Base-by-base conservation (phyloP, 2,797 vertebrate species). In the Enteromius afrohamiltoni region DNA sequence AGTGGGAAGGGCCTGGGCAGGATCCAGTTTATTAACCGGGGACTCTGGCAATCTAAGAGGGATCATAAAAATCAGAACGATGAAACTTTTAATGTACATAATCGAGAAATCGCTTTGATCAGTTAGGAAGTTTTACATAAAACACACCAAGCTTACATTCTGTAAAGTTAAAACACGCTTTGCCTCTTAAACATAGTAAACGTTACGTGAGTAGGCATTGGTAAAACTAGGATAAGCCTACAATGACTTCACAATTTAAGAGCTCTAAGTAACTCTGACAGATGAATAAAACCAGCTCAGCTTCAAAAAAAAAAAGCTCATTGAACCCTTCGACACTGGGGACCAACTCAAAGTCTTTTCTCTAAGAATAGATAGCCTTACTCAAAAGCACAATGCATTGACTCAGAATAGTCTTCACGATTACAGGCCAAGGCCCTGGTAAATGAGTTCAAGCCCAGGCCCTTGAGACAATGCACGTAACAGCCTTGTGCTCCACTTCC, bases 21-120 rank as follows among this genome's bases (percentile, higher is more conserved):
- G 85, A 89, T 86, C 83, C 85, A 85, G 89, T 88, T 87, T 88
- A 88, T 89, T 88, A 89, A 87, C 87, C 78, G 82, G 89, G 85
- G 88, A 90, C 77, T 84, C 47, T 29, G 26, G 88, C 82, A 86
- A 88, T 87, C 76, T 83, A 74, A 87, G 67, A 84, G 82, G 82
- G 83, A 83, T 86, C 86, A 87, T 87, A 79, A 87, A 88, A 88
- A 83, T 80, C 79, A 70, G 82, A 81, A 67, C 74, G 49, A 55
- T 80, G 82, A 85, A 84, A 87, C 64, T 85, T 88, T 86, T 77
- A 85, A 83, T 26, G 68, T 17, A 37, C 45, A 79, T 82, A 83
- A 88, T 88, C 85, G 83, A 82, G 82, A 80, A 73, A 51, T 85
- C n/a, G 64, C 60, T 78, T 40, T 84, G 58, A 78, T 87, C 78